phyloP scores from a whole-genome alignment of 2,113 vertebrate genomes.

The Oryzias woworae region DNA sequence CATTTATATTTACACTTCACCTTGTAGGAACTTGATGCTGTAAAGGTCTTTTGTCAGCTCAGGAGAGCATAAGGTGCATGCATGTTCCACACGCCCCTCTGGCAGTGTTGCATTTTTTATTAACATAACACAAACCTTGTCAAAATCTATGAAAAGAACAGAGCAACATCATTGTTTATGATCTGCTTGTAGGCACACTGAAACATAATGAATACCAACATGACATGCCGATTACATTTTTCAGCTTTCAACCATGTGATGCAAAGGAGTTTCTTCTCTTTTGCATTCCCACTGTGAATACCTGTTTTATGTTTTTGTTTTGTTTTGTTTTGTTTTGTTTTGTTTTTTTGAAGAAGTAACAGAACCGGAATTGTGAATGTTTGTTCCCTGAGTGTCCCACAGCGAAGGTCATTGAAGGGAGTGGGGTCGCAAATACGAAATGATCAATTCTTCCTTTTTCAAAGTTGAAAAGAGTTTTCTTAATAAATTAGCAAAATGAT shows the following conservation, averaged over 20 bases:
- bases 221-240: conserved; percentile 19
- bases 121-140: conserved; percentile 59
- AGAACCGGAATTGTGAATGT: conserved; percentile 2
- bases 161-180: conserved; percentile 47
- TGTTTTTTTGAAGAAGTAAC: conserved; percentile 17
- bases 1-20: conserved; percentile 67
- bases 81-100: conserved; percentile 53
- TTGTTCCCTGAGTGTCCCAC: not conserved
- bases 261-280: conserved; percentile 14
- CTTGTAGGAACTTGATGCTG: conserved; percentile 70
- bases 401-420: not conserved
- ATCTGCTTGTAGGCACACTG: conserved; percentile 37
- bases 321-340: not conserved
- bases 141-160: conserved; percentile 48
- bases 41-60: conserved; percentile 70
- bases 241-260: conserved; percentile 19
- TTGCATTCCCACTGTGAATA: conserved; percentile 8
- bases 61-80: conserved; percentile 41
- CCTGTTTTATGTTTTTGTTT: conserved; percentile 1
- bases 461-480: too few species aligned
- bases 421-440: too few species aligned
- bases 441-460: too few species aligned
- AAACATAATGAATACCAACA: conserved; percentile 27
- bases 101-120: conserved; percentile 55
- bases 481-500: too few species aligned